Evolutionary conservation across 2,113 vertebrate species (phyloP).

Genomic region (Manacus vitellinus): DNA sequence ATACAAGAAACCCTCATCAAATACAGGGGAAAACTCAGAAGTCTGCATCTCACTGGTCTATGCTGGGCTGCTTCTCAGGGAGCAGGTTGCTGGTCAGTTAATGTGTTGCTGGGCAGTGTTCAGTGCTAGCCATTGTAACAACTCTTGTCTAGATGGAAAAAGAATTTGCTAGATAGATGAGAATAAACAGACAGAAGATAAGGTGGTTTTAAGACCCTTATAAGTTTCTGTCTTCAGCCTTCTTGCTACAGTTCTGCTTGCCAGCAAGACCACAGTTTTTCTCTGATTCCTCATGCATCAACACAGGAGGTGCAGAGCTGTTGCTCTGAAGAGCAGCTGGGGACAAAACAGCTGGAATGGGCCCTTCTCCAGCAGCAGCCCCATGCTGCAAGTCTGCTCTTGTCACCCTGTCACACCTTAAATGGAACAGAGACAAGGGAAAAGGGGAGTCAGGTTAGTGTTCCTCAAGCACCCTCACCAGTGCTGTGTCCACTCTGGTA

Average conservation of each 20-base stretch:
- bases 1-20: background rate
- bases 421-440: background rate
- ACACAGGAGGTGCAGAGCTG: background rate
- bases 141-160: background rate
- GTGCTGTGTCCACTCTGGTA: background rate
- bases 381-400: background rate
- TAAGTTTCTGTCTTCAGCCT: background rate
- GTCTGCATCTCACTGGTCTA: background rate
- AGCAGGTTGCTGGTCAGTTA: background rate
- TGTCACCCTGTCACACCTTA: background rate
- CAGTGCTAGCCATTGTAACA: background rate
- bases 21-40: background rate
- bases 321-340: background rate
- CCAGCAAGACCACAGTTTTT: background rate
- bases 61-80: background rate
- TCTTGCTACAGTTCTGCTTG: background rate
- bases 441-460: background rate
- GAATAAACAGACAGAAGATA: background rate
- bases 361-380: background rate
- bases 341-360: background rate
- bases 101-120: background rate
- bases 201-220: background rate
- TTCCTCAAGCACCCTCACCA: background rate
- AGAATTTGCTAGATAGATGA: background rate
- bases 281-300: background rate